These are phyloP conservation scores for Pluvialis apricaria DNA, from an alignment of 2,113 vertebrate species.

Conservation along the genomic window DNA sequence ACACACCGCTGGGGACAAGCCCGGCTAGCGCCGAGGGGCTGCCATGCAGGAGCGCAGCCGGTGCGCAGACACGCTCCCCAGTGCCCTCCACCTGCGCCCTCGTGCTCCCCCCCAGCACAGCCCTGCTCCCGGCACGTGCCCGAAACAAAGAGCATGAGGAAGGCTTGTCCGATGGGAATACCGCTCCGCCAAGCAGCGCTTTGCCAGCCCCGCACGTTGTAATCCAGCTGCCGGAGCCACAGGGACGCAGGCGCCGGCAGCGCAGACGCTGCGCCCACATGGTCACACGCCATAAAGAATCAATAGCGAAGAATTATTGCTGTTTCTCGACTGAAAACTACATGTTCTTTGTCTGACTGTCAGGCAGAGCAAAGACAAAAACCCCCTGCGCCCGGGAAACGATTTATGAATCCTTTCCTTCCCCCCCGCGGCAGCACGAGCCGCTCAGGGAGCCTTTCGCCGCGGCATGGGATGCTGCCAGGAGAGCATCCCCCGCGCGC, in stretches of 20 bases:
- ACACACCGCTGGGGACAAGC: neutral
- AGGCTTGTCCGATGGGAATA: neutral
- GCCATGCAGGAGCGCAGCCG: rapidly evolving
- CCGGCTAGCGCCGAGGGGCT: rapidly evolving
- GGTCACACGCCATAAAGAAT: neutral
- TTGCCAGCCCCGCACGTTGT: rapidly evolving
- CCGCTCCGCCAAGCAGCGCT: rapidly evolving
- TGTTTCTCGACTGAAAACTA: neutral
- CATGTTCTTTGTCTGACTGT: neutral
- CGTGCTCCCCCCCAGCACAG: rapidly evolving
- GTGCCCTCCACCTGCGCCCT: rapidly evolving
- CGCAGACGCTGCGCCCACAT: rapidly evolving
- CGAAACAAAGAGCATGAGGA: neutral
- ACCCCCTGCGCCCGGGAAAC: rapidly evolving
- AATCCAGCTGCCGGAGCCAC: neutral
- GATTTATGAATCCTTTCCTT: neutral
- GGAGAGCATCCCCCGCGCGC: rapidly evolving
- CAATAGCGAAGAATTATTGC: constrained; percentile 1
- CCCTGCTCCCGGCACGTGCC: neutral
- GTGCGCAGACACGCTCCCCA: neutral
- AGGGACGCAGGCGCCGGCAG: rapidly evolving
- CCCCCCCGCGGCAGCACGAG: rapidly evolving
- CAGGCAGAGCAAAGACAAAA: neutral
- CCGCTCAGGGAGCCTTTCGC: rapidly evolving
- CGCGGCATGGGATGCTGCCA: rapidly evolving